Evolutionary conservation across 2,113 vertebrate species (phyloP).

Genomic region (Aldabrachelys gigantea): DNA sequence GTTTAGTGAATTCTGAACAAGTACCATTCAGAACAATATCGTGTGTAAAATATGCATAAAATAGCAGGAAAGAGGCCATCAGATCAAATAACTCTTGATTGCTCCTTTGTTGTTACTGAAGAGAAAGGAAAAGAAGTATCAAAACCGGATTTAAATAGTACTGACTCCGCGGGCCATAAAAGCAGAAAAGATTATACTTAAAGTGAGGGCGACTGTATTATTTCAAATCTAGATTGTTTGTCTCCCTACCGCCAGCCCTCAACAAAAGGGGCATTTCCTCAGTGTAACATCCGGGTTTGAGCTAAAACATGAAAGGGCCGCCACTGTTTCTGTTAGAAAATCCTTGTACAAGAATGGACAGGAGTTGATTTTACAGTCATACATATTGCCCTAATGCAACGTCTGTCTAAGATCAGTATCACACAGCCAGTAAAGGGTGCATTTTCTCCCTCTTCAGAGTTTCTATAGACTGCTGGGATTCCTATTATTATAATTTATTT

Average conservation of each 20-base stretch:
- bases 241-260: background rate
- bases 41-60: background rate
- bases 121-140: background rate
- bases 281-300: accelerated
- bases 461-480: accelerated
- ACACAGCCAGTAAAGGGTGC: background rate
- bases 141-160: background rate
- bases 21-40: background rate
- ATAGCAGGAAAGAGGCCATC: no score
- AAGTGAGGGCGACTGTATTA: background rate
- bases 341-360: background rate
- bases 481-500: background rate
- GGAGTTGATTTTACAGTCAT: background rate
- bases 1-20: background rate
- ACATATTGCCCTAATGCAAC: background rate
- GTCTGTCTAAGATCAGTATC: background rate
- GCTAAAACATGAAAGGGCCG: background rate
- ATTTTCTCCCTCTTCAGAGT: accelerated
- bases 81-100: background rate
- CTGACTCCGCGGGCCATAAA: background rate
- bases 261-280: accelerated
- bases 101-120: background rate
- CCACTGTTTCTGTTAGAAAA: background rate
- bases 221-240: background rate
- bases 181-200: background rate